Conservation (phyloP, 1,140 invertebrate species). For the Camponotus pennsylvanicus region DNA sequence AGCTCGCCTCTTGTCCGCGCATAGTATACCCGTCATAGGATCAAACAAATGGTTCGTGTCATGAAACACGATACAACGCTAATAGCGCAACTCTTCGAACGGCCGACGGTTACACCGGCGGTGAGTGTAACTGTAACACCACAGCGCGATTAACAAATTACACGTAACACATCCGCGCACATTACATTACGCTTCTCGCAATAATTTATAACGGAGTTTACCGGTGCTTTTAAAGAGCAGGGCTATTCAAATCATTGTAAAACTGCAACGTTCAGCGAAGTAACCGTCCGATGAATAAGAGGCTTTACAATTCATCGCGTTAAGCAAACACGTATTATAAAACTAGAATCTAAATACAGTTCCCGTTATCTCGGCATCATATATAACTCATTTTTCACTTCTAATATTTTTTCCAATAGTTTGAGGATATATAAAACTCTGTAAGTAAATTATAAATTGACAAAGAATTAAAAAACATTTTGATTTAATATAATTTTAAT, state of each 20-base stretch:
- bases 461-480: neutral
- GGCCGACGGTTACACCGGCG: constrained; percentile 42
- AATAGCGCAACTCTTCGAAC: constrained; percentile 74
- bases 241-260: constrained; percentile 38
- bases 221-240: constrained; percentile 34
- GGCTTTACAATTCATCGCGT: constrained; percentile 3
- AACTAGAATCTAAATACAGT: neutral
- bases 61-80: constrained; percentile 78
- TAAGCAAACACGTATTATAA: neutral
- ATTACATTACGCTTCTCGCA: constrained; percentile 1
- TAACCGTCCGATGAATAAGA: constrained; percentile 4
- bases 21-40: constrained; percentile 75
- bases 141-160: constrained; percentile 61
- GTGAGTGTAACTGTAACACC: constrained; percentile 60
- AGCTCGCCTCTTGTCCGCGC: constrained; percentile 67
- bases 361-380: neutral
- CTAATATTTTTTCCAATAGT: neutral
- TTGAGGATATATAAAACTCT: neutral
- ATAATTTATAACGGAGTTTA: constrained; percentile 57
- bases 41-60: constrained; percentile 80
- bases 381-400: neutral
- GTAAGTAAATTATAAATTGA: too few relatives aligned
- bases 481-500: neutral
- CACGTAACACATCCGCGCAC: constrained; percentile 47
- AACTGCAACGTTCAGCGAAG: constrained; percentile 4